These are phyloP conservation scores for Progne subis DNA, from an alignment of 2,113 vertebrate genomes.

Conservation along the genomic window DNA sequence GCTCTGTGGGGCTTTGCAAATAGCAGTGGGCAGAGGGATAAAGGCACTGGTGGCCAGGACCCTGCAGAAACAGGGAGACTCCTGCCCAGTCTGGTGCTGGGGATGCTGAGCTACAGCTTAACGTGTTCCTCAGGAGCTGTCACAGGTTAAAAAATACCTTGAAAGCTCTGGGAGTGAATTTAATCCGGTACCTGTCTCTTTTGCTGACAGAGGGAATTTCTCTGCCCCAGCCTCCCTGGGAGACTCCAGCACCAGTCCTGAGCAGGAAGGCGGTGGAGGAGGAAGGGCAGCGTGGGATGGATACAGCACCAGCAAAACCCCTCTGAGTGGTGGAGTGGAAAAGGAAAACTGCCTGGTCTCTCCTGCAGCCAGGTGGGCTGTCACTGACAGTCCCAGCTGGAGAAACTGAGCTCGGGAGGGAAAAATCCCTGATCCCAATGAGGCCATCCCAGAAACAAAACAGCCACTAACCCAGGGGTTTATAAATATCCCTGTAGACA, in stretches of 20 bases:
- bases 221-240: accelerated
- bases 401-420: accelerated
- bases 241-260: background rate
- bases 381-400: background rate
- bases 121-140: background rate
- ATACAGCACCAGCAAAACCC: background rate
- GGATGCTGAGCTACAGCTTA: background rate
- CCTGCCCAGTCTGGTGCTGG: background rate
- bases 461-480: background rate
- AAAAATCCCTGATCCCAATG: background rate
- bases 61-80: background rate
- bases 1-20: background rate
- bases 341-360: background rate
- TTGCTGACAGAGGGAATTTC: background rate
- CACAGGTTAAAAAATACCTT: background rate
- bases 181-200: background rate
- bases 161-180: background rate
- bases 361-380: background rate
- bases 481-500: background rate
- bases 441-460: background rate
- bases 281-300: accelerated
- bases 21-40: background rate
- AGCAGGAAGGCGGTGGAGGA: background rate
- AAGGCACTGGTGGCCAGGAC: background rate
- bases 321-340: background rate